Conservation (phyloP, 2,113 vertebrate genomes). For the Neolamprologus modestus region DNA sequence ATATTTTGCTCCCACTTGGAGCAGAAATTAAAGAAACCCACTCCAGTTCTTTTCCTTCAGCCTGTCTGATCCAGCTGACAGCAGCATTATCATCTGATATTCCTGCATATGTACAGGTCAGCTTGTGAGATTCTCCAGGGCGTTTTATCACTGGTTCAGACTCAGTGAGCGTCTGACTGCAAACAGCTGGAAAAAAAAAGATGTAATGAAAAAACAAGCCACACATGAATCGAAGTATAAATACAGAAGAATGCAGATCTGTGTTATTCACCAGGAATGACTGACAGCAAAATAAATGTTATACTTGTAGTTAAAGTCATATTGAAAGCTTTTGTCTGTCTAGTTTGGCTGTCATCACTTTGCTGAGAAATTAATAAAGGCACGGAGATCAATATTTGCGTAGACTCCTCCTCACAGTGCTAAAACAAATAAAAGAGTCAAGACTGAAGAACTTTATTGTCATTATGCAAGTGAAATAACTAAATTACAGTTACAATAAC, state of each 20-base stretch:
- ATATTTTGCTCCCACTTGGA: rapidly evolving
- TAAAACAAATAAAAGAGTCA: background rate
- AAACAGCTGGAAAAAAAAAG: background rate
- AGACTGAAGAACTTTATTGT: background rate
- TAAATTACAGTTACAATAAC: background rate
- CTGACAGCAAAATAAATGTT: background rate
- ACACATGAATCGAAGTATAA: rapidly evolving
- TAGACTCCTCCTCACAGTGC: background rate
- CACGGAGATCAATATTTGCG: rapidly evolving
- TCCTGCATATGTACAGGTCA: rapidly evolving
- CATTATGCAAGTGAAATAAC: rapidly evolving
- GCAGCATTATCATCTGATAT: rapidly evolving
- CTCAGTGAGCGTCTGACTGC: background rate
- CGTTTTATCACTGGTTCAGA: rapidly evolving
- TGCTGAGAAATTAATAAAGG: background rate
- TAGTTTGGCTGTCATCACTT: background rate
- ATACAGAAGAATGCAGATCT: background rate
- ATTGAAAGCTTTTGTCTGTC: rapidly evolving
- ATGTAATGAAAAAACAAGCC: background rate
- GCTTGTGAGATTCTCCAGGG: rapidly evolving
- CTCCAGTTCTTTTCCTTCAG: conserved; percentile 1
- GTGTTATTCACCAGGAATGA: background rate
- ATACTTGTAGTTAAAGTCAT: background rate
- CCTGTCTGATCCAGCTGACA: background rate
- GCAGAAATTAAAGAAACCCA: rapidly evolving